phyloP scores from a whole-genome alignment of 2,113 vertebrate genomes.

The Sylvietta virens region DNA sequence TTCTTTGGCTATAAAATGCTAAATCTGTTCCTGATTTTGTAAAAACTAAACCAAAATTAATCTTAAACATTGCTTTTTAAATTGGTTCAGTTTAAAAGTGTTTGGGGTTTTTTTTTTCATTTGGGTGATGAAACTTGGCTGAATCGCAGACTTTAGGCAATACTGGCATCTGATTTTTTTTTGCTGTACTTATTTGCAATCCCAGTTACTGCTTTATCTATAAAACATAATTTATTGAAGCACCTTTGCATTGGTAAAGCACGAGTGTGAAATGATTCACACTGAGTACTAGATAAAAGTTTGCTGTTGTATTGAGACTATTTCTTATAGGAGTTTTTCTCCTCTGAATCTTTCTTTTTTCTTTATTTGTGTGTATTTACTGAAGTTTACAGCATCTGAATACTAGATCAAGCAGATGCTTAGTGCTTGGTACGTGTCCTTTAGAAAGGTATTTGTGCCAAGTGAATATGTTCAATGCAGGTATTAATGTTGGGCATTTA shows the following conservation, averaged over 20 bases:
- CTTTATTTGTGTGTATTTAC: not conserved
- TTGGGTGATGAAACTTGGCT: not conserved
- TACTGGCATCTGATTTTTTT: not conserved
- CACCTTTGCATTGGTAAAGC: not conserved
- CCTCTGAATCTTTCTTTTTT: not conserved
- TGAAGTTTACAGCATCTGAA: not conserved
- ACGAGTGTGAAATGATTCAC: not conserved
- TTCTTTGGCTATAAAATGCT: not conserved
- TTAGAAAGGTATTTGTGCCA: not conserved
- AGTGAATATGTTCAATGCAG: not conserved
- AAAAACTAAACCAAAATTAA: not conserved
- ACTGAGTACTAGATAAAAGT: not conserved
- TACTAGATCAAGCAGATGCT: not conserved
- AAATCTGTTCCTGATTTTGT: not conserved
- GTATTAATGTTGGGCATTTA: not conserved
- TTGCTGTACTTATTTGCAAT: not conserved
- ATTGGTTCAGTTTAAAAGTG: not conserved
- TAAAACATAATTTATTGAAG: not conserved
- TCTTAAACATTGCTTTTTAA: not conserved
- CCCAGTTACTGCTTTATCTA: not conserved
- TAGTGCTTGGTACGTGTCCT: not conserved
- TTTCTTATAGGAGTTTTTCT: not conserved
- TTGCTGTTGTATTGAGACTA: not conserved
- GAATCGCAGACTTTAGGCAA: not conserved
- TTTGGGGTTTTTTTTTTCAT: not conserved